phyloP scores from a whole-genome alignment of 2,113 vertebrate species.

The Planiliza haematocheilus region DNA sequence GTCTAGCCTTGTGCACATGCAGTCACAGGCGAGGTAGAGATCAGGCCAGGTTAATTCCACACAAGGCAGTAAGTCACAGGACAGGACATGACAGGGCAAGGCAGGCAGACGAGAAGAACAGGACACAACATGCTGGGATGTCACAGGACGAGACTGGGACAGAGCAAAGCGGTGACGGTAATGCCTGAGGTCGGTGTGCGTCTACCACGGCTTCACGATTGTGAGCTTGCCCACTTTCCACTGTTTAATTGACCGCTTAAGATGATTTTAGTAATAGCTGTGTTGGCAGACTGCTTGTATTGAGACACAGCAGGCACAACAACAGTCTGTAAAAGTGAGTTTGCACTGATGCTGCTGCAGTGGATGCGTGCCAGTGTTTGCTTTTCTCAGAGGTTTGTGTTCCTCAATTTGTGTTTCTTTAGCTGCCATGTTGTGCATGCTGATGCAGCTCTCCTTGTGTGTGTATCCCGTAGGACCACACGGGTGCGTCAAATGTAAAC shows the following conservation, averaged over 20 bases:
- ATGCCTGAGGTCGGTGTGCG: slow-evolving; percentile 16
- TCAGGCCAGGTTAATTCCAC: slow-evolving; percentile 5
- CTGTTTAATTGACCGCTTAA: neutral
- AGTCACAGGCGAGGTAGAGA: neutral
- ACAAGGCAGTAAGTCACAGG: slow-evolving; percentile 1
- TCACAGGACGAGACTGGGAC: slow-evolving; percentile 36
- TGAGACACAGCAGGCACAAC: slow-evolving; percentile 1
- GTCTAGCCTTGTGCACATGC: neutral
- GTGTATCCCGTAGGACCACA: slow-evolving; percentile 32
- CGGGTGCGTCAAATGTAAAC: slow-evolving; percentile 17
- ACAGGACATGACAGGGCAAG: slow-evolving; percentile 13
- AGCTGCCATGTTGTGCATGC: slow-evolving; percentile 46
- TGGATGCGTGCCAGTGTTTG: slow-evolving; percentile 18
- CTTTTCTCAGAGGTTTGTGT: slow-evolving; percentile 38
- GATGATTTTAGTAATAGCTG: slow-evolving; percentile 28
- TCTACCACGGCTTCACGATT: slow-evolving; percentile 19
- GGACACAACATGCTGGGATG: slow-evolving; percentile 17
- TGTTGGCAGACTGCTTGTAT: neutral
- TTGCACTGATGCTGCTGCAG: slow-evolving; percentile 19
- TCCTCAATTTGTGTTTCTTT: slow-evolving; percentile 39
- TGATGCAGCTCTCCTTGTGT: slow-evolving; percentile 41
- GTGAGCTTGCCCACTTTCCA: slow-evolving; percentile 6
- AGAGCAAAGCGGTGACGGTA: slow-evolving; percentile 10
- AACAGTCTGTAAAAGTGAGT: slow-evolving; percentile 4
- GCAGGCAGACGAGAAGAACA: slow-evolving; percentile 31